Conservation (phyloP, 2,888 invertebrate genomes). For the Amblyjoppa fuscipennis region DNA sequence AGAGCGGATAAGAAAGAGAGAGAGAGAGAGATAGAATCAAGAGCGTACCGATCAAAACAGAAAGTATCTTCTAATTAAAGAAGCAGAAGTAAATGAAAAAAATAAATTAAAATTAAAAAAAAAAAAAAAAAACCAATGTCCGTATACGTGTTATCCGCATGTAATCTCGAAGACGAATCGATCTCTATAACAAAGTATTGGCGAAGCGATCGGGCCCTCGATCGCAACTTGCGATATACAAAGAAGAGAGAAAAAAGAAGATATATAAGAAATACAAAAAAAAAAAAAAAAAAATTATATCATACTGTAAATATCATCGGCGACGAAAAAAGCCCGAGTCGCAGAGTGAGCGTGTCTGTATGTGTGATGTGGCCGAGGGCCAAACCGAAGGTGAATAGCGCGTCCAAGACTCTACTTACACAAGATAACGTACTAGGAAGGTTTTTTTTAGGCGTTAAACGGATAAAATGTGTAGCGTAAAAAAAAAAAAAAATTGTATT, state of each 20-base stretch:
- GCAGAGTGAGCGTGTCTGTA: slow-evolving; percentile 43
- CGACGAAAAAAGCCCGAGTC: slow-evolving; percentile 44
- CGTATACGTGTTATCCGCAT: slow-evolving; percentile 54
- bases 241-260: slow-evolving; percentile 13
- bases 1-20: slow-evolving; percentile 31
- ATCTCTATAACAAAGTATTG: slow-evolving; percentile 30
- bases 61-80: slow-evolving; percentile 60
- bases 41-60: slow-evolving; percentile 67
- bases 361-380: slow-evolving; percentile 32
- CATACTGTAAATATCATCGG: slow-evolving; percentile 61
- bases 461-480: slow-evolving; percentile 30
- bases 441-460: slow-evolving; percentile 72
- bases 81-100: slow-evolving; percentile 41
- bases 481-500: slow-evolving; percentile 67
- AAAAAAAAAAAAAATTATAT: slow-evolving; percentile 34
- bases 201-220: slow-evolving; percentile 10
- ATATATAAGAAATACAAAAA: slow-evolving; percentile 36
- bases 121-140: slow-evolving; percentile 43
- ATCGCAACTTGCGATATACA: slow-evolving; percentile 31
- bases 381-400: slow-evolving; percentile 47
- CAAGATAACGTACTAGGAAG: slow-evolving; percentile 74
- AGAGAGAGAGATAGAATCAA: slow-evolving; percentile 57
- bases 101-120: slow-evolving; percentile 34
- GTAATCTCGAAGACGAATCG: slow-evolving; percentile 51
- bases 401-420: slow-evolving; percentile 73